Evolutionary conservation across 2,888 invertebrate species (phyloP), one percentile per base, ranked within the genome.

Genomic region (Mythimna ferrago): DNA sequence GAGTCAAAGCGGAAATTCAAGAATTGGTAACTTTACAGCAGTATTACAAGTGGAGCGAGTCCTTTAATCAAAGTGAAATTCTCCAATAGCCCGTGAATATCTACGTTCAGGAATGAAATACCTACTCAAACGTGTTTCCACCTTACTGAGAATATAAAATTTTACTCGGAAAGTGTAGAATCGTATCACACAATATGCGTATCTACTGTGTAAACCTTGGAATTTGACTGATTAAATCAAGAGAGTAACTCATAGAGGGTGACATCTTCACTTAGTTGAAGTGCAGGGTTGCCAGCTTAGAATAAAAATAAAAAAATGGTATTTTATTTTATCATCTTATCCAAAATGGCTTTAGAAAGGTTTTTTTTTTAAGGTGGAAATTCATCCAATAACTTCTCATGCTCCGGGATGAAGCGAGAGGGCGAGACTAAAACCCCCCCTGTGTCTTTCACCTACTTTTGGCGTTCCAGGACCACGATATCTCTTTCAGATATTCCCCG

Each of bases 151-250:
- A 77, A 71, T 71, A 73, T 72, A 38, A 80, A 80, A 61, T 82
- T 64, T 70, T 51, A 62, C 14, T 53, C 72, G 76, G 71, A 75
- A 48, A 66, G 62, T 10, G 66, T 71, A 78, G 71, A 68, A 38
- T 62, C 14, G 62, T 58, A 63, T 67, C 71, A 80, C 72, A 76
- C 61, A 78, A 66, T 69, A 73, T 76, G 72, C 68, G 73, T 73
- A 53, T n/a, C 51, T n/a, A 70, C 76, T 58, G 67, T 75, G 58
- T 60, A 76, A 85, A 85, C 82, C 73, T 72, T 71, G 69, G 80
- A 87, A 87, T 88, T 90, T 86, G 87, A 89, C 89, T 92, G 90
- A 93, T 93, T 92, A 82, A 93, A 93, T 93, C 89, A 92, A 85
- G 86, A 82, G 80, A 86, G 87, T 88, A 84, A 86, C 85, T 84